These are phyloP conservation scores for Sternarchorhynchus goeldii DNA, from an alignment of 2,797 vertebrate species.

Conservation along the genomic window DNA sequence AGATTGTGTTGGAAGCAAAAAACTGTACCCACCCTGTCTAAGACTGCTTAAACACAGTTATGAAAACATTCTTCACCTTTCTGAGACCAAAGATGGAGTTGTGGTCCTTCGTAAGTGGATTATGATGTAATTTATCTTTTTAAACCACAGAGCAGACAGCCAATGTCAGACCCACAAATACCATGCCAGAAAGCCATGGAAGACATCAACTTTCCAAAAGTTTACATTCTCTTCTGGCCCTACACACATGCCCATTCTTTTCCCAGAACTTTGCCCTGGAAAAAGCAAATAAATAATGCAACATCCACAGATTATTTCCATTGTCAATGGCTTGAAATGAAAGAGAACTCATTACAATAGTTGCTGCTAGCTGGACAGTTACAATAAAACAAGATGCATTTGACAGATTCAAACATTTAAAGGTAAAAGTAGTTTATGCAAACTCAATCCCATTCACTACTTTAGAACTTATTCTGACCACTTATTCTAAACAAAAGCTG, in stretches of 20 bases:
- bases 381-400: no score
- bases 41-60: constrained; percentile 3
- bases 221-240: constrained; percentile 33
- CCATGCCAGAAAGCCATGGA: constrained; percentile 33
- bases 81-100: constrained; percentile 47
- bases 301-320: constrained; percentile 67
- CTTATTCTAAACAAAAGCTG: constrained; percentile 20
- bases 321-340: constrained; percentile 54
- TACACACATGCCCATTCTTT: constrained; percentile 28
- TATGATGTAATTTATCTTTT: constrained; percentile 63
- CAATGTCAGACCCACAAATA: constrained; percentile 60
- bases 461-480: constrained; percentile 15
- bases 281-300: constrained; percentile 66
- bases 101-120: constrained; percentile 60
- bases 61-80: constrained; percentile 54
- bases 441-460: no score
- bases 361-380: not conserved
- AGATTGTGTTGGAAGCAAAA: not conserved
- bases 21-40: not conserved
- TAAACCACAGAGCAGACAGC: constrained; percentile 52
- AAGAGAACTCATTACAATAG: constrained; percentile 10
- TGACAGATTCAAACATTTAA: no score
- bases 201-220: constrained; percentile 51
- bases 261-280: constrained; percentile 57
- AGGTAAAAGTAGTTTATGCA: no score